These are phyloP conservation scores for Hippocampus zosterae DNA, from an alignment of 2,113 vertebrate genomes.

Conservation along the genomic window DNA sequence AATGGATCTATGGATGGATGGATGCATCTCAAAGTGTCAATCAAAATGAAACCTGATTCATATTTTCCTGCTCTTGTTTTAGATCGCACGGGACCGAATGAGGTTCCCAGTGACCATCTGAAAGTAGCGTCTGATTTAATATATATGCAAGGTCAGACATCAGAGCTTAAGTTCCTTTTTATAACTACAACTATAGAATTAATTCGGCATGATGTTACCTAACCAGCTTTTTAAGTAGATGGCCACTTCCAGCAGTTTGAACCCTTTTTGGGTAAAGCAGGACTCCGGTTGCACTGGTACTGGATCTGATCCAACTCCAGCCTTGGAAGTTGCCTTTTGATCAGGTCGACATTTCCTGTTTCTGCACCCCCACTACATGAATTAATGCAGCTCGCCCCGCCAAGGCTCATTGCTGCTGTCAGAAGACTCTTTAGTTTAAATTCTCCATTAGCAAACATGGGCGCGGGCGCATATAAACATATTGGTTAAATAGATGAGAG, in stretches of 20 bases:
- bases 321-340: slow-evolving; percentile 55
- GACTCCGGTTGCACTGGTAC: slow-evolving; percentile 8
- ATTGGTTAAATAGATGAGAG: slow-evolving; percentile 36
- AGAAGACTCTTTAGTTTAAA: slow-evolving; percentile 30
- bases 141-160: background rate
- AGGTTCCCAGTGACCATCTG: too few relatives aligned
- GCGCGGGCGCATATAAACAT: slow-evolving; percentile 21
- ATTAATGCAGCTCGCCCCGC: slow-evolving; percentile 42
- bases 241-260: slow-evolving; percentile 8
- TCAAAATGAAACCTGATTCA: background rate
- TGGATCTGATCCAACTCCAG: slow-evolving; percentile 27
- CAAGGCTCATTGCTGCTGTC: slow-evolving; percentile 30
- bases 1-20: too few relatives aligned
- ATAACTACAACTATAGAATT: background rate
- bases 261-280: slow-evolving; percentile 10
- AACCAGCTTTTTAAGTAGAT: background rate
- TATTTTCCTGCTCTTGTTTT: background rate
- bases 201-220: slow-evolving; percentile 9
- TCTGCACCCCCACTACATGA: slow-evolving; percentile 23
- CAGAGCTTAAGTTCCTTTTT: background rate
- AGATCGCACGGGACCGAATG: too few relatives aligned
- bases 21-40: background rate
- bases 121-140: background rate
- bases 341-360: slow-evolving; percentile 23
- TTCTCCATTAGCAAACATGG: slow-evolving; percentile 25